These are phyloP conservation scores for Hylia prasina DNA, from an alignment of 2,113 vertebrate genomes.

Conservation along the genomic window DNA sequence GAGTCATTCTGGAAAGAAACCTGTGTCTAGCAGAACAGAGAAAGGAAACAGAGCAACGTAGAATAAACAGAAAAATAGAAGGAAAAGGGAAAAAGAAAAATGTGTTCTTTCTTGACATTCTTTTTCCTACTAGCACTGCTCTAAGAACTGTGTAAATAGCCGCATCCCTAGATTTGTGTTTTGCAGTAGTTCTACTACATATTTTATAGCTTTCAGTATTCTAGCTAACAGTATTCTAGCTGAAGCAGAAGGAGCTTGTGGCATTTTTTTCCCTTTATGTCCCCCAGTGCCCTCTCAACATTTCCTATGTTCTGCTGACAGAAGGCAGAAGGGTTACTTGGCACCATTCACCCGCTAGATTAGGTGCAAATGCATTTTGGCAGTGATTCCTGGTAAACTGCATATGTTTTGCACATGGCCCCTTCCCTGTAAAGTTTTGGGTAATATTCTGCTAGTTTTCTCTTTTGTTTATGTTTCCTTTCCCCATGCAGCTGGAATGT, in stretches of 20 bases:
- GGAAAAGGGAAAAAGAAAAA: neutral
- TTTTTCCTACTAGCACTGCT: neutral
- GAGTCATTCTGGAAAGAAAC: neutral
- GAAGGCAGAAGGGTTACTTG: constrained; percentile 17
- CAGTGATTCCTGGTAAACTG: neutral
- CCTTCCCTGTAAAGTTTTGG: neutral
- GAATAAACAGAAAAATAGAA: neutral
- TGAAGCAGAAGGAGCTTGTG: neutral
- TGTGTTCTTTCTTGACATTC: neutral
- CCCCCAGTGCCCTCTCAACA: neutral
- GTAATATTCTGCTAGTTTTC: neutral
- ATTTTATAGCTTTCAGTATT: neutral
- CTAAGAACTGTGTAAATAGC: neutral
- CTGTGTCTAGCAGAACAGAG: neutral
- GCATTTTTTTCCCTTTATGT: neutral
- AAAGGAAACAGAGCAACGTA: neutral
- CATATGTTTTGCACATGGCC: neutral
- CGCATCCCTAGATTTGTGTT: neutral
- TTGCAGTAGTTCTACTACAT: neutral
- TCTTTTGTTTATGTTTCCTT: neutral
- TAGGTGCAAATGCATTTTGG: constrained; percentile 1
- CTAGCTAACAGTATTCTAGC: neutral
- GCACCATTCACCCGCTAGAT: neutral
- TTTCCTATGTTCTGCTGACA: neutral
- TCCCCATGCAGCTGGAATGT: neutral